Base-by-base conservation (phyloP, 2,888 invertebrate species). In the Mythimna pallens region DNA sequence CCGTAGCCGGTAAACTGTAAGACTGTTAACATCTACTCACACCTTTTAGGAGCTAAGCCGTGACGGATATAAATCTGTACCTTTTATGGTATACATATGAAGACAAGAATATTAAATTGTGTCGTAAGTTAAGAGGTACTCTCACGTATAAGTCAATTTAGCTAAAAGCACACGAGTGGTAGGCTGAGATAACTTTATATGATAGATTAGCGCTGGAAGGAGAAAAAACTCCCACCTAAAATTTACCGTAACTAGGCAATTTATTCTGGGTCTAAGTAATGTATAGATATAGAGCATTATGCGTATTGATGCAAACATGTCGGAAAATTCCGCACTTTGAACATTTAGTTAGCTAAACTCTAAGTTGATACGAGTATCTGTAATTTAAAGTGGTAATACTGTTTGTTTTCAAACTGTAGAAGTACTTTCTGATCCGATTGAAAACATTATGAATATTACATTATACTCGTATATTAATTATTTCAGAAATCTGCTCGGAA, bases 131-230 rank as follows among this genome's bases (percentile, higher is more conserved):
- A 57, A 63, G 36, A 58, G 76, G 20, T 54, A 63, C 65, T 54
- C 63, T 43, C 25, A 55, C 20, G 65, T 61, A 65, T 74, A 80
- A 80, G 47, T 76, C 52, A 73, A 80, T 73, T 76, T 76, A 73
- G 50, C 43, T 80, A 80, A 80, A 74, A 76, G 75, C 76, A 34
- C 47, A 0, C 12, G 43, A 73, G 54, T 65, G 43, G n/a, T 55
- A 34, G 20, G 36, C 58, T 75, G 65, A 65, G 76, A 65, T 75
- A 57, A 65, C 50, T 57, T 73, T 55, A 36, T 74, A 54, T 43
- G 59, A 76, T 47, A 50, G 47, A 40, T 76, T 59, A 54, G 22
- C n/a, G 55, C 14, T 52, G 10, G 30, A 65, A 50, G 40, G 40
- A 55, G 63, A 61, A 30, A 59, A 54, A 58, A 54, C 22, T 47